Percentiles rank a stretch among this genome's conserved stretches.
These are phyloP conservation scores for Ophion obscuratus DNA, from an alignment of 2,888 invertebrate genomes.

Conservation along the genomic window DNA sequence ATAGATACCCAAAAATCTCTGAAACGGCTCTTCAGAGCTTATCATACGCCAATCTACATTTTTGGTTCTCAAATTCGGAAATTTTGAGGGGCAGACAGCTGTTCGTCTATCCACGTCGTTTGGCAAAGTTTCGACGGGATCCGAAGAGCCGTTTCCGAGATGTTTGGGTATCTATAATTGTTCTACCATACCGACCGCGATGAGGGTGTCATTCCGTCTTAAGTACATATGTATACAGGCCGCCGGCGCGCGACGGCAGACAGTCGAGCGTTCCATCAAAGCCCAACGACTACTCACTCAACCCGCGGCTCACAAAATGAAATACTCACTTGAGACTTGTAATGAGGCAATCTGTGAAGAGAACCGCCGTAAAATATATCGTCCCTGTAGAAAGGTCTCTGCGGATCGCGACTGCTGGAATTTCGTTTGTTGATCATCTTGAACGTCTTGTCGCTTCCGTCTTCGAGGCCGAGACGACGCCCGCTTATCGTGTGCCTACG, in stretches of 20 bases:
- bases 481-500: constrained; percentile 86
- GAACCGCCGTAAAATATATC: constrained; percentile 97
- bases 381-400: constrained; percentile 93
- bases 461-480: constrained; percentile 84
- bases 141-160: no score
- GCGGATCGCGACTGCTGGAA: constrained; percentile 84
- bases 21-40: no score
- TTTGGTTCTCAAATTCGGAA: no score
- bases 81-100: no score
- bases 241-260: not conserved
- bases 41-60: no score
- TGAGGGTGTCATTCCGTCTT: no score
- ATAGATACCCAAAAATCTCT: no score
- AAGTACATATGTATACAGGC: not conserved
- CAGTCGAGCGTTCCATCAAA: not conserved
- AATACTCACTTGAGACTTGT: constrained; percentile 87
- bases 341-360: constrained; percentile 93
- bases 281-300: not conserved
- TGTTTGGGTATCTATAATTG: no score
- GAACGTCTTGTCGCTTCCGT: constrained; percentile 80
- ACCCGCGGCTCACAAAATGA: no score
- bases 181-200: no score
- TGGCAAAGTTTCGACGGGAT: no score
- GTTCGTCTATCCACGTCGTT: no score
- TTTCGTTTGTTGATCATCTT: constrained; percentile 78